Conservation (phyloP, 1,140 invertebrate genomes). For the Aphidius gifuensis region DNA sequence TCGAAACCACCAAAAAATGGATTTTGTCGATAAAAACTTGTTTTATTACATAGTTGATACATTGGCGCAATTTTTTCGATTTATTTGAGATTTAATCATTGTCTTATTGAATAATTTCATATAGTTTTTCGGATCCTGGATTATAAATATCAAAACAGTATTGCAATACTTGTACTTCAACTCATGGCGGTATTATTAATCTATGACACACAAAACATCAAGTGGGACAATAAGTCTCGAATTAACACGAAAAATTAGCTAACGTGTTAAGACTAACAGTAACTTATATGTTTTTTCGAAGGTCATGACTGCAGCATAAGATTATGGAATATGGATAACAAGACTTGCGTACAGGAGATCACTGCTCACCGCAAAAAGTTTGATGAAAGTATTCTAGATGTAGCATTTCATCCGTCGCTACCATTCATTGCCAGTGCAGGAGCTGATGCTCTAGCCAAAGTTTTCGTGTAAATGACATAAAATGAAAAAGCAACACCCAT, state of each 20-base stretch:
- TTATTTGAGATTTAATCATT: constrained; percentile 3
- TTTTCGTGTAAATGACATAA: constrained; percentile 71
- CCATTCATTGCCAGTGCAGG: constrained; percentile 98
- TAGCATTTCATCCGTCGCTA: constrained; percentile 97
- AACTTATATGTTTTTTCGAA: constrained; percentile 51
- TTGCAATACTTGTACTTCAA: too few species aligned
- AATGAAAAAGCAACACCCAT: constrained; percentile 5
- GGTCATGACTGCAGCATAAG: constrained; percentile 98
- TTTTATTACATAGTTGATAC: not conserved
- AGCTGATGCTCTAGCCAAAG: constrained; percentile 97
- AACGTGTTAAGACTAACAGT: too few species aligned
- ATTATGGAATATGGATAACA: constrained; percentile 98
- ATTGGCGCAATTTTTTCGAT: not conserved
- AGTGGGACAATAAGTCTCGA: too few species aligned
- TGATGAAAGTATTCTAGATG: constrained; percentile 98
- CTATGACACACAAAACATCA: too few species aligned
- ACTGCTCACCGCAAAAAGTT: constrained; percentile 99
- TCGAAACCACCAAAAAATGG: too few species aligned
- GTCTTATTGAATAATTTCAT: too few species aligned
- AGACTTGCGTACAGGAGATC: constrained; percentile 98
- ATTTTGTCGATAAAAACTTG: too few species aligned
- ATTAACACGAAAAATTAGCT: too few species aligned
- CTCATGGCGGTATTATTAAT: too few species aligned
- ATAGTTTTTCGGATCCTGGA: too few species aligned
- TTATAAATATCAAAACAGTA: too few species aligned